A percentile compares a stretch with the other conserved stretches of the same genome.
phyloP scores from a whole-genome alignment of 1,140 invertebrate genomes.

The Thrips palmi region DNA sequence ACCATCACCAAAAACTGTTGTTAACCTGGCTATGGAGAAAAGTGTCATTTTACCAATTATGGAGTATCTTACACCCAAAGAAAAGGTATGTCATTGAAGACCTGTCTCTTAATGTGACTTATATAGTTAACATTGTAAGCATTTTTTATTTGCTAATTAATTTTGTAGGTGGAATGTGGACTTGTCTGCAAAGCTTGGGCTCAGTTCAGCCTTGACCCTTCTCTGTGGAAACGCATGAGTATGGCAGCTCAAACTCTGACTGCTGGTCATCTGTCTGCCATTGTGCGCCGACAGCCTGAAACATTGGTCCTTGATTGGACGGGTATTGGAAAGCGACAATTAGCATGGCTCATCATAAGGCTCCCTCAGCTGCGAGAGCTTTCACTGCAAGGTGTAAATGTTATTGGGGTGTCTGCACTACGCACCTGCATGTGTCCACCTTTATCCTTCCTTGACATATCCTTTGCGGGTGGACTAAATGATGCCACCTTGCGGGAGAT shows the following conservation, averaged over 20 bases:
- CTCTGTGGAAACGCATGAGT: constrained; percentile 66
- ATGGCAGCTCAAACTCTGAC: constrained; percentile 44
- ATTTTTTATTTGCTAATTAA: not conserved
- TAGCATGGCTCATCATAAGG: constrained; percentile 70
- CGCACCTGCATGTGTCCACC: constrained; percentile 69
- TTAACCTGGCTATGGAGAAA: too few relatives aligned
- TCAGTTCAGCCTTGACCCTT: constrained; percentile 58
- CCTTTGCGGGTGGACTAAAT: constrained; percentile 59
- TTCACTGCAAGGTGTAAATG: constrained; percentile 60
- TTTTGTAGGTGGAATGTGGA: constrained; percentile 11
- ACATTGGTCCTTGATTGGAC: constrained; percentile 68
- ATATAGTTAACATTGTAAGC: too few relatives aligned
- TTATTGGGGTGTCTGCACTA: constrained; percentile 59
- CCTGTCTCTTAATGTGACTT: too few relatives aligned
- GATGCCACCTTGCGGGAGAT: constrained; percentile 67
- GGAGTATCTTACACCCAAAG: too few relatives aligned
- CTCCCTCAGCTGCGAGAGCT: constrained; percentile 64
- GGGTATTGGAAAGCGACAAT: constrained; percentile 61
- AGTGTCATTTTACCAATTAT: too few relatives aligned
- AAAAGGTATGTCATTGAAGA: not conserved
- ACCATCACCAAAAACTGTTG: too few relatives aligned
- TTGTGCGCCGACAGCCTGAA: constrained; percentile 74
- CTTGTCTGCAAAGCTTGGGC: constrained; percentile 79
- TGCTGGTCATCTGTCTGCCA: constrained; percentile 52
- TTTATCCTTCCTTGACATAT: constrained; percentile 58